Evolutionary conservation across 2,797 vertebrate species (phyloP), one percentile per base, ranked within the genome.

Genomic region (Sebastes glaucus): DNA sequence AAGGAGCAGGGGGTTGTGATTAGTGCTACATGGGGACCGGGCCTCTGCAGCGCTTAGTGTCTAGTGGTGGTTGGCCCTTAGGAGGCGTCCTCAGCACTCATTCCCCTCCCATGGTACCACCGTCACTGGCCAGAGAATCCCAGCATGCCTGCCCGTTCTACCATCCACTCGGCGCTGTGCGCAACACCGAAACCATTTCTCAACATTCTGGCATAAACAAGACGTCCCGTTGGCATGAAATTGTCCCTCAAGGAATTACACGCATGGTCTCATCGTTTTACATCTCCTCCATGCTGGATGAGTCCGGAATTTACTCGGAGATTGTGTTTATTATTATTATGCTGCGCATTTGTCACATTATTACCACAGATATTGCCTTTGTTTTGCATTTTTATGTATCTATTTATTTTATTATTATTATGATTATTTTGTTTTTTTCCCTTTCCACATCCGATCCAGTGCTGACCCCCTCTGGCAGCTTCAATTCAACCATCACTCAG

Each of bases 401-500:
- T 57, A 73, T 73, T 82, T 72, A 32, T 60, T 64, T 67, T 38
- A 32, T 82, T 59, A 72, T 61, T 62, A 38, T 74, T 32, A 16
- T 49, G 13, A 42, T 62, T 60, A 35, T 60, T 32, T 72, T 67
- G 65, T 9, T 46, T 46, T 46, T 46, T 46, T 46, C 16, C 42
- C 49, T 67, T 74, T 78, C 61, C 81, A 78, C 73, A 74, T 68
- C 71, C 32, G 4, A 78, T 87, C 35, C 78, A 77, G 62, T 1
- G 14, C 76, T 83, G 74, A 82, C 66, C 78, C 74, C 76, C 69
- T 71, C 77, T 38, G 66, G 71, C 81, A 92, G 87, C 86, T 92
- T 91, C 88, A 93, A 94, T 94, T 94, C 94, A 93, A 91, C 91
- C 95, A 94, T 96, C 95, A 96, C 92, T 96, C 95, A 95, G 91